Percentiles rank a stretch among this genome's conserved stretches.
These are phyloP conservation scores for Heliconius ismenius DNA, from an alignment of 2,888 invertebrate species.

Conservation along the genomic window DNA sequence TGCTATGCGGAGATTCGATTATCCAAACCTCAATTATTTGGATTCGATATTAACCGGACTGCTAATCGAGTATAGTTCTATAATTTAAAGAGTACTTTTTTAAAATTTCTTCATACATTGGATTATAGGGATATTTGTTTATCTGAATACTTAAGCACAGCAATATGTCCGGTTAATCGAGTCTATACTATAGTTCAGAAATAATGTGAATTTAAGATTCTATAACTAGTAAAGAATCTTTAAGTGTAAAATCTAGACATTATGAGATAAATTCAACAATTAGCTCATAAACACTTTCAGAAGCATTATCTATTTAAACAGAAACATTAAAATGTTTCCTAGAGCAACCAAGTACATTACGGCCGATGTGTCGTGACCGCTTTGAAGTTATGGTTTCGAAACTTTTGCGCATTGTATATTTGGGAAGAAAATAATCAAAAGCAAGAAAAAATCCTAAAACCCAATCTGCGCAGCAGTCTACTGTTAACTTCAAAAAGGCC, in stretches of 20 bases:
- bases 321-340: background rate
- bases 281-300: background rate
- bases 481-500: no score
- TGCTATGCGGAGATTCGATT: background rate
- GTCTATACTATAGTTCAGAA: background rate
- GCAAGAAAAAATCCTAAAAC: no score
- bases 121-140: background rate
- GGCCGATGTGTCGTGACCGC: no score
- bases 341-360: background rate
- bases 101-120: background rate
- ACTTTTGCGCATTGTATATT: no score
- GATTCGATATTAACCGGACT: background rate
- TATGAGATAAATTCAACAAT: slow-evolving; percentile 3
- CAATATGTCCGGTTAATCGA: background rate
- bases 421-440: no score
- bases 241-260: background rate
- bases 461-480: no score
- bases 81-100: background rate
- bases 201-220: background rate
- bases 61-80: background rate
- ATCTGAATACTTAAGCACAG: background rate
- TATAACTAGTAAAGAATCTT: background rate
- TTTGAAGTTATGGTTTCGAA: no score
- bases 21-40: background rate
- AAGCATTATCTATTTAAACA: slow-evolving; percentile 4